Conservation (phyloP, 2,797 vertebrate species). For the Pipistrellus pygmaeus region DNA sequence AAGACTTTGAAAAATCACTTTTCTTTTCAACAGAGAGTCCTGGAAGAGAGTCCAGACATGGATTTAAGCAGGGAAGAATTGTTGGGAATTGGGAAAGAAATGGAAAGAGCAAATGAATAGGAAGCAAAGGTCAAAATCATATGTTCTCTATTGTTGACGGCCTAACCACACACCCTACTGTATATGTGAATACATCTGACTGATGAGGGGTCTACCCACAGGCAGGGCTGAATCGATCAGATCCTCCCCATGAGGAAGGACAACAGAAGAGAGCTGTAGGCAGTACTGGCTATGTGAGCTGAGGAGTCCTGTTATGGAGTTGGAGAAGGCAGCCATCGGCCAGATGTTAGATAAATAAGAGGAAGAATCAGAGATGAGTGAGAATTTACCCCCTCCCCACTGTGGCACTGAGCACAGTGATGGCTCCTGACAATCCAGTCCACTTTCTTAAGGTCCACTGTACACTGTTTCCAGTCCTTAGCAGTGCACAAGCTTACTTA, state of each 20-base stretch:
- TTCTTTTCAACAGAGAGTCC: slow-evolving; percentile 14
- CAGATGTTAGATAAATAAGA: not conserved
- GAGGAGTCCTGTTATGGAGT: fast-evolving
- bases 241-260: not conserved
- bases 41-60: not conserved
- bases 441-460: not conserved
- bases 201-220: not conserved
- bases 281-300: not conserved
- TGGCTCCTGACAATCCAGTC: not conserved
- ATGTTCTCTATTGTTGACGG: fast-evolving
- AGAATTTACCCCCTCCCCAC: fast-evolving
- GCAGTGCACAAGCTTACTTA: not conserved
- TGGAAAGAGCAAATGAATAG: not conserved
- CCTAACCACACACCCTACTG: not conserved
- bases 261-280: not conserved
- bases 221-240: not conserved
- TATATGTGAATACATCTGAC: not conserved
- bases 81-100: not conserved
- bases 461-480: not conserved
- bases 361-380: not conserved
- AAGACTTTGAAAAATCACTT: slow-evolving; percentile 34
- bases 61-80: not conserved
- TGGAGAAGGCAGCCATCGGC: not conserved
- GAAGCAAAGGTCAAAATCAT: fast-evolving
- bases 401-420: fast-evolving